A percentile compares a stretch with the other conserved stretches of the same genome.
phyloP scores from a whole-genome alignment of 2,797 vertebrate genomes.

The Caiman crocodilus region DNA sequence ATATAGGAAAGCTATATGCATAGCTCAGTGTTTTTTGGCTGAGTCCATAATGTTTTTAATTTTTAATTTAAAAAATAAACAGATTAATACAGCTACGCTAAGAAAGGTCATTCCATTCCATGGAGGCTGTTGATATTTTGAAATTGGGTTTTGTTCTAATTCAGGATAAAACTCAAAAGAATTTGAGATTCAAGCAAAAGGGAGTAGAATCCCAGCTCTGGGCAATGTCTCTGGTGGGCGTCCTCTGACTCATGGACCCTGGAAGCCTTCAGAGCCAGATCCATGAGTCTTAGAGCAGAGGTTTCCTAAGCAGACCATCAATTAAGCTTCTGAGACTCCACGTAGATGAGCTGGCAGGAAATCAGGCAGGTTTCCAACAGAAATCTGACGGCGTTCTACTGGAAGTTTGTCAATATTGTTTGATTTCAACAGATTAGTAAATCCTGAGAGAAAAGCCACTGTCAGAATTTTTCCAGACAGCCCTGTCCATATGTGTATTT shows the following conservation, averaged over 20 bases:
- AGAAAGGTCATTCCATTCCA: not conserved
- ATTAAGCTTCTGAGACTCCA: not conserved
- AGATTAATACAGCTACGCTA: not conserved
- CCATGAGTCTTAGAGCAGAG: too few species aligned
- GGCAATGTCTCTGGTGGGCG: not conserved
- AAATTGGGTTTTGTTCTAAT: slow-evolving; percentile 23
- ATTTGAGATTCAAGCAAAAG: slow-evolving; percentile 1
- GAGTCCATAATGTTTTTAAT: too few species aligned
- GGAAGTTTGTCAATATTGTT: not conserved
- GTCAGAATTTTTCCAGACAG: not conserved
- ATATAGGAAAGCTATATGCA: not conserved
- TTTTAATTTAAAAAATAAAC: not conserved
- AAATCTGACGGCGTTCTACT: not conserved
- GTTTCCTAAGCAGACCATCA: too few species aligned
- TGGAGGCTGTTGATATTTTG: not conserved
- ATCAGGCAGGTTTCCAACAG: not conserved
- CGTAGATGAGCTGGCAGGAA: not conserved
- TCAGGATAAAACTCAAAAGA: not conserved
- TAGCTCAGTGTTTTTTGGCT: not conserved
- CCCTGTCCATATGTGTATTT: not conserved
- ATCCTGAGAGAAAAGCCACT: not conserved
- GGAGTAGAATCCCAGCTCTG: not conserved
- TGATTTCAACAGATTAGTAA: not conserved
- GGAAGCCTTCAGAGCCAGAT: too few species aligned
- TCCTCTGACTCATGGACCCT: not conserved